A percentile compares a stretch with the other conserved stretches of the same genome.
phyloP scores from a whole-genome alignment of 2,888 invertebrate genomes.

The Sesia bembeciformis region DNA sequence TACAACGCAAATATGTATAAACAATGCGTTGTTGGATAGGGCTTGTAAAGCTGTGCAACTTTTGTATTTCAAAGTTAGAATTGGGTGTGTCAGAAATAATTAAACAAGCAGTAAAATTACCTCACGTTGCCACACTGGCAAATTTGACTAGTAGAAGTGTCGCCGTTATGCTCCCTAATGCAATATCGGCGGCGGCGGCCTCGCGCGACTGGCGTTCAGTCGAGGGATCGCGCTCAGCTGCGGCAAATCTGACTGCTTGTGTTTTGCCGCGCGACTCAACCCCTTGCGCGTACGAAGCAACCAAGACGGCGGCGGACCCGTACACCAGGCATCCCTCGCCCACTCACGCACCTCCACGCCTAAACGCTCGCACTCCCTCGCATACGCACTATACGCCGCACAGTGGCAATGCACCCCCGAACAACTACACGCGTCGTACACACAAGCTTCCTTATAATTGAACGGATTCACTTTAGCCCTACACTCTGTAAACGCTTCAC shows the following conservation, averaged over 20 bases:
- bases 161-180: conserved; percentile 34
- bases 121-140: conserved; percentile 56
- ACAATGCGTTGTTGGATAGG: too few species aligned
- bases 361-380: conserved; percentile 87
- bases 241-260: conserved; percentile 25
- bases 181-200: conserved; percentile 63
- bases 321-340: conserved; percentile 81
- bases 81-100: not conserved
- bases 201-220: conserved; percentile 41
- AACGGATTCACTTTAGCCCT: conserved; percentile 84
- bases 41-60: too few species aligned
- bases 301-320: conserved; percentile 55
- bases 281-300: conserved; percentile 36
- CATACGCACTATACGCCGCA: conserved; percentile 91
- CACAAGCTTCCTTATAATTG: conserved; percentile 90
- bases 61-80: not conserved
- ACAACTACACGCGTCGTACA: conserved; percentile 92
- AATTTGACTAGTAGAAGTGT: conserved; percentile 64
- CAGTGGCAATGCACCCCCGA: conserved; percentile 88
- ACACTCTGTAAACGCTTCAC: conserved; percentile 82
- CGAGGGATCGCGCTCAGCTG: conserved; percentile 40
- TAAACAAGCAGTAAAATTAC: conserved; percentile 17
- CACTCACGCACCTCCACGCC: conserved; percentile 83
- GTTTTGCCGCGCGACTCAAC: conserved; percentile 14
- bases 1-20: too few species aligned